Conservation (phyloP, 2,888 invertebrate species). For the Phragmatobia fuliginosa region DNA sequence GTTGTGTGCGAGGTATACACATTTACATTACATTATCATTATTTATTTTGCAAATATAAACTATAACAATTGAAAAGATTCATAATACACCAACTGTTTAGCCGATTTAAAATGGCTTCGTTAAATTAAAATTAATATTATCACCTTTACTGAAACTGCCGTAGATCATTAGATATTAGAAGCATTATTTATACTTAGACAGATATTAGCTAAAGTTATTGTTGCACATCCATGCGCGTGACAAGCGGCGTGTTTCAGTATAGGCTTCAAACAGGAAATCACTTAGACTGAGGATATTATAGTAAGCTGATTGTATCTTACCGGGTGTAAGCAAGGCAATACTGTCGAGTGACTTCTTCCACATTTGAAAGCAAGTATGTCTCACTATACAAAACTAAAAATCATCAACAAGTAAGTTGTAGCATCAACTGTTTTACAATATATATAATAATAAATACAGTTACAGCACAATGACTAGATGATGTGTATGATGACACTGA, state of each 20-base stretch:
- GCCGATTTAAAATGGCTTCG: conserved; percentile 76
- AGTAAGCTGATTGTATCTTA: conserved; percentile 86
- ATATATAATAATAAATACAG: conserved; percentile 70
- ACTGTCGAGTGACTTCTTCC: conserved; percentile 87
- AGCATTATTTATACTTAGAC: conserved; percentile 49
- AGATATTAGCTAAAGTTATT: conserved; percentile 48
- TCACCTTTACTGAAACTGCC: conserved; percentile 81
- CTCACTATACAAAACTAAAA: conserved; percentile 86
- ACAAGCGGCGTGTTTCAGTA: conserved; percentile 78
- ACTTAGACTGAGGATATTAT: conserved; percentile 85
- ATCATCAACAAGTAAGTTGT: conserved; percentile 80
- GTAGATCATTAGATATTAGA: conserved; percentile 55
- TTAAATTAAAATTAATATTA: conserved; percentile 71
- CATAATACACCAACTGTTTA: conserved; percentile 70
- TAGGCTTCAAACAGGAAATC: conserved; percentile 78
- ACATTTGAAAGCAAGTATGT: conserved; percentile 86
- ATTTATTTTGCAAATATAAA: conserved; percentile 22
- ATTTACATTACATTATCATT: conserved; percentile 10
- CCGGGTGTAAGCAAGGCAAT: conserved; percentile 86
- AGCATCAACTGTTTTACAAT: conserved; percentile 82
- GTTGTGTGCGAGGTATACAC: conserved; percentile 57
- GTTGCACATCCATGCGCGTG: conserved; percentile 61
- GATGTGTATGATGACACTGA: conserved; percentile 75
- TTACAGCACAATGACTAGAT: conserved; percentile 84
- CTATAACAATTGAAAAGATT: conserved; percentile 15